Base-by-base conservation (phyloP, 2,888 invertebrate species). In the Parnassius smintheus region DNA sequence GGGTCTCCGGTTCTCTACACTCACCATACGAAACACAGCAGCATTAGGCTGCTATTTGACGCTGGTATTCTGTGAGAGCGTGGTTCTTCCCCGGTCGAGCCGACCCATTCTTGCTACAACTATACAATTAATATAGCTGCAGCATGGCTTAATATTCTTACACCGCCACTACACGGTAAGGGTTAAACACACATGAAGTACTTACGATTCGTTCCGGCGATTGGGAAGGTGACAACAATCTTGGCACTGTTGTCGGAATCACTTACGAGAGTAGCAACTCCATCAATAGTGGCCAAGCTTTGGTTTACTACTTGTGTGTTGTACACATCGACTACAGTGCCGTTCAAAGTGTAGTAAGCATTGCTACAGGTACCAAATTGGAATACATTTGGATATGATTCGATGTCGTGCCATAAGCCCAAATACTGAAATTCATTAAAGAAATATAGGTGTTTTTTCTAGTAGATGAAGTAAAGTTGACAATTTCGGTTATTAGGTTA, bases 211-310 rank as follows among this genome's bases (percentile, higher is more conserved):
- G 88, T 83, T 66, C 93, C 90, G 80, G 86, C 81, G 58, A 93
- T 90, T 22, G 86, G 86, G 75, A 95, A 95, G 12, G 92, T 93
- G 81, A 94, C 94, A 0, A 93, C 88, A 0, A 95, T 92, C 18
- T 94, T 91, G 51, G 93, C 95, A 66, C 86, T 88, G 2, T 87
- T 89, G 73, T 94, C 94, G 0, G 92, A 92, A 0, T 92, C 92
- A 48, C 92, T 71, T 0, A 68, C 72, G 0, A 76, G 55, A 2
- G 69, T 71, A 9, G 84, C 89, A 2, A 67, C 62, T 3, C 86
- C 88, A 1, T 63, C 73, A 7, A 83, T 81, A 12, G 76, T 75
- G n/a, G 76, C 74, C 12, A 86, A 68, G 0, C 66, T 68, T 62
- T 81, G 72, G 64, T 80, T 71, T n/a, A 81, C 61, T 1, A 85